phyloP scores from a whole-genome alignment of 2,113 vertebrate species.

The Glaucidium brasilianum region DNA sequence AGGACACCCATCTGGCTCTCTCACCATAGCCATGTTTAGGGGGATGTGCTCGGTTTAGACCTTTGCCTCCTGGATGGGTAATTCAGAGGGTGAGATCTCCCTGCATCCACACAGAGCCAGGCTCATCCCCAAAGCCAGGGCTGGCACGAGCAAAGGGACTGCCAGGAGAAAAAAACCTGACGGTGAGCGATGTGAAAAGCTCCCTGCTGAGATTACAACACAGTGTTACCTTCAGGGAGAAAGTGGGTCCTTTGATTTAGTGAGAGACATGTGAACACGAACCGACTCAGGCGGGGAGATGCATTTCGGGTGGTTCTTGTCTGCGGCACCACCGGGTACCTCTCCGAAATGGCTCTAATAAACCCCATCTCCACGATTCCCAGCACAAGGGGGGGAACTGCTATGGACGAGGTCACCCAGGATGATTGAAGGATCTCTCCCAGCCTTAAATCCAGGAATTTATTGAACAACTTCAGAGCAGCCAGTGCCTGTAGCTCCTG shows the following conservation, averaged over 20 bases:
- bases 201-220: neutral
- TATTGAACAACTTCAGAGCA: neutral
- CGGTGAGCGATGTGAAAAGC: neutral
- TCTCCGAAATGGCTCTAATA: accelerated
- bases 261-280: neutral
- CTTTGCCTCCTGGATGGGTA: neutral
- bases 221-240: neutral
- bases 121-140: accelerated
- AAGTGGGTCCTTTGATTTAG: neutral
- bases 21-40: no score
- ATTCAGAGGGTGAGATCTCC: neutral
- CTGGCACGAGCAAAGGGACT: neutral
- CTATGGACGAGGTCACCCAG: neutral
- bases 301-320: neutral
- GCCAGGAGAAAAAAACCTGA: neutral
- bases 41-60: accelerated
- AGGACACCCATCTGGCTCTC: accelerated
- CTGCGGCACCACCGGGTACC: neutral
- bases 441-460: neutral
- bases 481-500: neutral
- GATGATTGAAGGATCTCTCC: neutral
- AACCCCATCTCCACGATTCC: neutral
- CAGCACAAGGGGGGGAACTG: neutral
- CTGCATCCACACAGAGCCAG: accelerated
- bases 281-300: neutral